Evolutionary conservation across 2,888 invertebrate genomes (phyloP), one percentile per base, ranked within the genome.

Genomic region (Cantharis nigra): DNA sequence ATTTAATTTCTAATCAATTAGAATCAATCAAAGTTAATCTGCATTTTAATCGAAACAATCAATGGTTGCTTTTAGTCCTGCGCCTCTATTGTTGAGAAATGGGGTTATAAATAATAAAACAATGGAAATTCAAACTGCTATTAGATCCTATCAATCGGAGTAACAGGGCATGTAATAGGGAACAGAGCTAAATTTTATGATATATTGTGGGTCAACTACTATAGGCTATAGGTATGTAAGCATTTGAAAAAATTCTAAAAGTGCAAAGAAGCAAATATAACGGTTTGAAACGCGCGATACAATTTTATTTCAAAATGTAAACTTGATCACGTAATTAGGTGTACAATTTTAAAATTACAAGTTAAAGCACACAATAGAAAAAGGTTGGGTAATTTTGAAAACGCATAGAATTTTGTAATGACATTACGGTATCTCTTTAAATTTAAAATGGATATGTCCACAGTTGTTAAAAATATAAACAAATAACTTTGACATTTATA

Each of bases 141-240:
- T 11, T 75, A 63, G 30, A 75, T 71, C 63, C 28, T 75, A 72
- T 75, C 71, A 75, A 62, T 63, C 69, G 11, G 9, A 49, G 30
- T 72, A 75, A 28, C 71, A 71, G 79, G 75, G 79, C 79, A 63
- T 73, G 71, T 77, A 77, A 79, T 77, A 23, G 18, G 18, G 71
- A 67, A 70, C 75, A 72, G 30, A 49, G 74, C 30, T 63, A 30
- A 63, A 74, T 70, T 70, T 70, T 69, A 71, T 74, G 14, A 30
- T 65, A 63, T 70, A 75, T 76, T 78, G 76, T 78, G 72, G 80
- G 80, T 80, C 78, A 77, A 76, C 69, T 65, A n/a, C n/a, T n/a
- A n/a, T n/a, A n/a, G n/a, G n/a, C n/a, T n/a, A n/a, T n/a, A 49
- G 49, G 71, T 69, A 71, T 72, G 5, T n/a, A n/a, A 49, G 49